phyloP scores from a whole-genome alignment of 2,797 vertebrate species.

The Rhynchotus rufescens region DNA sequence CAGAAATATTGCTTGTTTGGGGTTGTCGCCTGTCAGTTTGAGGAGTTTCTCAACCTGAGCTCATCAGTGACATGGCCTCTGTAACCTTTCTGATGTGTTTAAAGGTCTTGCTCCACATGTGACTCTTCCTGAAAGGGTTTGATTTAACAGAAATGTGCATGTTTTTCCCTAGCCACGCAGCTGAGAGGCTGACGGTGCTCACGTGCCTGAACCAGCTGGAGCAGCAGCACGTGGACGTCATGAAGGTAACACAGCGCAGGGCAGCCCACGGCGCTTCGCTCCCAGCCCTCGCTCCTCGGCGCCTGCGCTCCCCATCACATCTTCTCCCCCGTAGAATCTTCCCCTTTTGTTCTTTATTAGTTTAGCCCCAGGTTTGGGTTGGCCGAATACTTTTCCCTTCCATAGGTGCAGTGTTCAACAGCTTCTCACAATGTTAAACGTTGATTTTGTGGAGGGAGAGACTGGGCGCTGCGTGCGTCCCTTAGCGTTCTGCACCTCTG shows the following conservation, averaged over 20 bases:
- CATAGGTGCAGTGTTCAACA: fast-evolving
- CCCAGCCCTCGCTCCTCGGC: no score
- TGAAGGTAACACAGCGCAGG: conserved; percentile 75
- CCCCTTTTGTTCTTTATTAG: not conserved
- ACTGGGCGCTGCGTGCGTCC: not conserved
- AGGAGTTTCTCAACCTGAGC: not conserved
- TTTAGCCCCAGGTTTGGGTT: not conserved
- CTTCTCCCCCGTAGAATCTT: not conserved
- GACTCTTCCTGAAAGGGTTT: not conserved
- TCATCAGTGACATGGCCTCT: not conserved
- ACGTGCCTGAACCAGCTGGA: conserved; percentile 28
- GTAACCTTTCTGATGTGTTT: not conserved
- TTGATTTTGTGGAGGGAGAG: not conserved
- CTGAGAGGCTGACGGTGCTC: conserved; percentile 56
- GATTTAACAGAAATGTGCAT: not conserved
- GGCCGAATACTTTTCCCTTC: not conserved
- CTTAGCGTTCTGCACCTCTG: not conserved
- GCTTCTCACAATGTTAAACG: not conserved
- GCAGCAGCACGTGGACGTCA: conserved; percentile 18
- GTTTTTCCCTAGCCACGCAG: conserved; percentile 57
- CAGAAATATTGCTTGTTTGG: not conserved
- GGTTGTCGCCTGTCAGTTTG: not conserved
- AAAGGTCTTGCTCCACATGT: not conserved
- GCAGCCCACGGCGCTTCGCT: not conserved
- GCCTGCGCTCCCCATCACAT: not conserved